Conservation (phyloP, 2,888 invertebrate species). For the Limenitis camilla region DNA sequence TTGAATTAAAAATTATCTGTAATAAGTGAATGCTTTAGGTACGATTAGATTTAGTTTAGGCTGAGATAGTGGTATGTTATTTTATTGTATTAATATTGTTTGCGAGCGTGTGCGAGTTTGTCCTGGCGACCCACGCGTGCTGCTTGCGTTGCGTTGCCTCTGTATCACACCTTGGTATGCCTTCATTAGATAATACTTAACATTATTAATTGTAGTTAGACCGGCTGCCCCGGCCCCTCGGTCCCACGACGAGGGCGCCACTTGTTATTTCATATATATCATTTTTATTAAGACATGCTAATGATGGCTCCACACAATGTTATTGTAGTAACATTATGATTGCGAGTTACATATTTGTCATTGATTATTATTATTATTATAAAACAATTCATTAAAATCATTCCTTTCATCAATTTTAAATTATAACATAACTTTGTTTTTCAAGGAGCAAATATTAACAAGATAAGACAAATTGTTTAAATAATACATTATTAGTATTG, state of each 20-base stretch:
- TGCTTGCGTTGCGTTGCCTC: constrained; percentile 43
- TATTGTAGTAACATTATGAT: constrained; percentile 36
- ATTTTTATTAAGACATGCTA: constrained; percentile 19
- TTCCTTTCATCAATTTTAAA: constrained; percentile 55
- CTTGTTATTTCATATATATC: constrained; percentile 23
- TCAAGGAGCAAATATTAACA: constrained; percentile 47
- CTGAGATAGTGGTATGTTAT: constrained; percentile 56
- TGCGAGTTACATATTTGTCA: constrained; percentile 29
- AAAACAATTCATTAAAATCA: constrained; percentile 61
- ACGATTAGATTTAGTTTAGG: constrained; percentile 63
- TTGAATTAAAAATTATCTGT: constrained; percentile 4
- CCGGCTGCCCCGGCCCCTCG: constrained; percentile 10
- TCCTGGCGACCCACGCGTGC: constrained; percentile 48
- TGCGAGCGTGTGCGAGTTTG: constrained; percentile 47
- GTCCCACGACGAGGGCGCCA: constrained; percentile 28
- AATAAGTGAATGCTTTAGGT: constrained; percentile 39
- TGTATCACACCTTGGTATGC: constrained; percentile 56
- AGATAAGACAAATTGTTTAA: constrained; percentile 48
- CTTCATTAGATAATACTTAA: constrained; percentile 53
- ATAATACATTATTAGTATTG: constrained; percentile 68
- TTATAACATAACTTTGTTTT: constrained; percentile 45
- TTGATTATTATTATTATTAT: constrained; percentile 20
- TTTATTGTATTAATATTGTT: constrained; percentile 45
- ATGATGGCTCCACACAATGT: constrained; percentile 35
- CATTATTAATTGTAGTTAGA: constrained; percentile 27